Percentiles rank a stretch among this genome's conserved stretches.
Evolutionary conservation across 2,888 invertebrate species (phyloP).

Genomic region (Allophyes oxyacanthae): DNA sequence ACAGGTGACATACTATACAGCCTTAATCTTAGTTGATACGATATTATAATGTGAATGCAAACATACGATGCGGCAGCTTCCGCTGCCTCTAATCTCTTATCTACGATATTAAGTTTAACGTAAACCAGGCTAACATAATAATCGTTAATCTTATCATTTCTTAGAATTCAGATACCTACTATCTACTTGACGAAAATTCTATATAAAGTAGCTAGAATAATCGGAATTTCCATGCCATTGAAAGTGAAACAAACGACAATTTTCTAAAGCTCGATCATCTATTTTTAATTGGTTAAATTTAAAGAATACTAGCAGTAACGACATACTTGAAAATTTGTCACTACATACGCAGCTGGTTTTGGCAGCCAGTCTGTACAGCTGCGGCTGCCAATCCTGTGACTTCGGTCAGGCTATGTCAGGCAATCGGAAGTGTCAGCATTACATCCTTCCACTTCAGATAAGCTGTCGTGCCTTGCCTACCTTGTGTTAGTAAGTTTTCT

Average conservation of each 20-base stretch:
- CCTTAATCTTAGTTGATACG: conserved; percentile 82
- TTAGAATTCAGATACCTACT: conserved; percentile 28
- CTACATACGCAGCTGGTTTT: conserved; percentile 8
- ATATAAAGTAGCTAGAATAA: conserved; percentile 1
- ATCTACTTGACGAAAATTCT: conserved; percentile 16
- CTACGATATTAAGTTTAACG: conserved; percentile 65
- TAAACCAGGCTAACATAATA: conserved; percentile 69
- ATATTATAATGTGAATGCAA: conserved; percentile 77
- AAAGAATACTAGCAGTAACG: no score
- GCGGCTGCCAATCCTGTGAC: conserved; percentile 15
- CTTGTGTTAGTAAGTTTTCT: not conserved
- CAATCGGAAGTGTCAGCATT: conserved; percentile 4
- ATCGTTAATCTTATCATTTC: conserved; percentile 64
- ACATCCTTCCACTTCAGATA: not conserved
- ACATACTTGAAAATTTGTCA: no score
- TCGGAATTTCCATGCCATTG: not conserved
- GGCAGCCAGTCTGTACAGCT: conserved; percentile 28
- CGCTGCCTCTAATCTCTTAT: conserved; percentile 83
- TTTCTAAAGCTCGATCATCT: no score
- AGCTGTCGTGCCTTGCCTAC: not conserved
- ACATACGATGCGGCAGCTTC: conserved; percentile 83
- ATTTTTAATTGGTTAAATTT: no score
- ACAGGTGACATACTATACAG: conserved; percentile 82
- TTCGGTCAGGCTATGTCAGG: conserved; percentile 5
- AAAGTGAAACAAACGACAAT: not conserved